phyloP scores from a whole-genome alignment of 2,797 vertebrate species.

The Amblyraja radiata region DNA sequence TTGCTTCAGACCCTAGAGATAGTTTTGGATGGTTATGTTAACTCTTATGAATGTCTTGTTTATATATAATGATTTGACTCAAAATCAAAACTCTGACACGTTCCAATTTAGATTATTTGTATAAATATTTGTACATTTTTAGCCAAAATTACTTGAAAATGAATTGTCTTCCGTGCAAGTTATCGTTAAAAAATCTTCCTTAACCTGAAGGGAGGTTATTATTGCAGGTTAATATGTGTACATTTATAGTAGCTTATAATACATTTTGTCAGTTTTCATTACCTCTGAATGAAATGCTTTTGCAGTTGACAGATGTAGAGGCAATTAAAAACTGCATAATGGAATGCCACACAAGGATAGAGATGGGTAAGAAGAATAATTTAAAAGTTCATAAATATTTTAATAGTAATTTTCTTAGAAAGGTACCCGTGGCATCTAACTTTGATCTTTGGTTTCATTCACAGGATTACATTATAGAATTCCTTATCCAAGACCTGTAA shows the following conservation, averaged over 20 bases:
- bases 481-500: slow-evolving; percentile 89
- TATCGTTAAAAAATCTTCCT: background rate
- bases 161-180: background rate
- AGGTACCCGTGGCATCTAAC: background rate
- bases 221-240: background rate
- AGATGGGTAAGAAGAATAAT: slow-evolving; percentile 64
- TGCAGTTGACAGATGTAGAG: slow-evolving; percentile 70
- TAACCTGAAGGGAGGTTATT: background rate
- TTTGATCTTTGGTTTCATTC: background rate
- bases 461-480: slow-evolving; percentile 86
- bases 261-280: background rate
- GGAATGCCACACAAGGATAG: slow-evolving; percentile 88
- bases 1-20: no score
- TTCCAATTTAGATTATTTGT: background rate
- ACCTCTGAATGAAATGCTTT: slow-evolving; percentile 37
- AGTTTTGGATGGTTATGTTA: background rate
- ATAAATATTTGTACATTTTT: background rate
- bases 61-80: background rate
- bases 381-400: background rate
- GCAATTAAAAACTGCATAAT: slow-evolving; percentile 72
- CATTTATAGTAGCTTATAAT: background rate
- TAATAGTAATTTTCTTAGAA: background rate
- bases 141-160: background rate
- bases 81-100: background rate
- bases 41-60: background rate